Conservation (phyloP, 2,113 vertebrate species). For the Epinephelus fuscoguttatus region DNA sequence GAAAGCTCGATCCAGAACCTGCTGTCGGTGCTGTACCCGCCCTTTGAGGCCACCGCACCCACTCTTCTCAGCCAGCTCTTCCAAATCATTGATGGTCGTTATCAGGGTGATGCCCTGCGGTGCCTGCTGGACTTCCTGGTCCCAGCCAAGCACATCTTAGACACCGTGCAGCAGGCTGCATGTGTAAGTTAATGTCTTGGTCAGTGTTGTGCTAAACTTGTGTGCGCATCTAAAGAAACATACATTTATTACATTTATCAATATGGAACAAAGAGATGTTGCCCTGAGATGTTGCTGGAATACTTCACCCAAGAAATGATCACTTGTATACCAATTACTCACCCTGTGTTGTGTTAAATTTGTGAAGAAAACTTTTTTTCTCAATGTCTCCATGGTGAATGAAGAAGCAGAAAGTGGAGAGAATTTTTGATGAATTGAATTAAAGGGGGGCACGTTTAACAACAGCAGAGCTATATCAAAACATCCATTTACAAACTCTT, state of each 20-base stretch:
- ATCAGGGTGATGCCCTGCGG: constrained; percentile 88
- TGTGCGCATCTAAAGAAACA: neutral
- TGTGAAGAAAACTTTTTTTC: no score
- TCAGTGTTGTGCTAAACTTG: neutral
- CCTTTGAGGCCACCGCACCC: constrained; percentile 91
- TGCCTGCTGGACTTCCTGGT: constrained; percentile 93
- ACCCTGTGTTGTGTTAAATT: no score
- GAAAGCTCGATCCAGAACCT: constrained; percentile 89
- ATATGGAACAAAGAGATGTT: neutral
- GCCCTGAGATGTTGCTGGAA: neutral
- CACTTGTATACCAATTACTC: no score
- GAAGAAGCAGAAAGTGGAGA: no score
- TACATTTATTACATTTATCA: neutral
- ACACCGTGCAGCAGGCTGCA: constrained; percentile 90
- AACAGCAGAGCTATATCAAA: no score
- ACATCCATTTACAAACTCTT: no score
- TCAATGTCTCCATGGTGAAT: no score
- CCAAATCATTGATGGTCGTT: constrained; percentile 87
- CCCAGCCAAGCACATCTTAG: constrained; percentile 91
- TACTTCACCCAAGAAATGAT: no score
- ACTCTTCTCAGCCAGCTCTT: constrained; percentile 92
- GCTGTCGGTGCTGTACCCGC: constrained; percentile 90
- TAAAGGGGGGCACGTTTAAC: no score
- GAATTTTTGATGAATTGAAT: no score
- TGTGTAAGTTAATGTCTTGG: constrained; percentile 86